Evolutionary conservation across 1,140 invertebrate genomes (phyloP).

Genomic region (Liolophura sinensis): DNA sequence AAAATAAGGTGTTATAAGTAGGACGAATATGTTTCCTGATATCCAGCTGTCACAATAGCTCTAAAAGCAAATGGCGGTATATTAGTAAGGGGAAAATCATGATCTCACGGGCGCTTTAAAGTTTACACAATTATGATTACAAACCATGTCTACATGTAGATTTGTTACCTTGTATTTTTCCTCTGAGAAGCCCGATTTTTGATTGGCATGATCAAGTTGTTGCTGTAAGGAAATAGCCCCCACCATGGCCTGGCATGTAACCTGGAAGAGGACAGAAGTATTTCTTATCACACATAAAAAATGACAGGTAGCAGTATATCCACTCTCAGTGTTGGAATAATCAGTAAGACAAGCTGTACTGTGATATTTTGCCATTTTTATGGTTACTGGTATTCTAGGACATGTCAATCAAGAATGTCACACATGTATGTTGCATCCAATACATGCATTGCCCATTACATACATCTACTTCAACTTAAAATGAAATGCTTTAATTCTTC

Average conservation of each 20-base stretch:
- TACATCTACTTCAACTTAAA: too few species aligned
- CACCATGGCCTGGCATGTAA: conserved; percentile 29
- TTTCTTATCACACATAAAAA: not conserved
- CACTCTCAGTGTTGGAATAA: not conserved
- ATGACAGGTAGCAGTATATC: not conserved
- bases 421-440: too few species aligned
- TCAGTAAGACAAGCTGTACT: too few species aligned
- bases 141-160: not conserved
- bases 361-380: too few species aligned
- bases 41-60: too few species aligned
- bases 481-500: too few species aligned
- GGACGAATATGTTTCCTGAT: too few species aligned
- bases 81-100: not conserved
- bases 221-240: conserved; percentile 35
- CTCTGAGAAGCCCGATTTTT: conserved; percentile 30
- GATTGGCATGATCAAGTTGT: conserved; percentile 47
- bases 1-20: too few species aligned
- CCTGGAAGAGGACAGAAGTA: conserved; percentile 12
- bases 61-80: conserved; percentile 8
- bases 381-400: too few species aligned
- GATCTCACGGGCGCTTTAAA: not conserved
- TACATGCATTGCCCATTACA: too few species aligned
- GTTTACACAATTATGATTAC: not conserved
- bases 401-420: too few species aligned
- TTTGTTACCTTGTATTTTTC: conserved; percentile 25